Evolutionary conservation across 2,888 invertebrate genomes (phyloP), one percentile per base, ranked within the genome.

Genomic region (Rhagonycha fulva): DNA sequence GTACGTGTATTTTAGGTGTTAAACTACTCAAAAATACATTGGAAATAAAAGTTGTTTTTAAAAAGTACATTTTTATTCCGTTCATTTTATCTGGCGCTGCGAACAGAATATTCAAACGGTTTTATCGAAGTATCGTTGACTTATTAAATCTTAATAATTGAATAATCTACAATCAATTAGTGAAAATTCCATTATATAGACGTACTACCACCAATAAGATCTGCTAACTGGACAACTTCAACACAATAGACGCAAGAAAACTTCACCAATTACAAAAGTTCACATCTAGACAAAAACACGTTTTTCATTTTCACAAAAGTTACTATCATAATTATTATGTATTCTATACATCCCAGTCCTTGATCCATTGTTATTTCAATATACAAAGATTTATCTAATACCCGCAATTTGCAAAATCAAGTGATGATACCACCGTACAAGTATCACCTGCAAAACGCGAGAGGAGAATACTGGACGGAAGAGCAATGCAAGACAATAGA

Each of bases 261-360:
- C 10, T 28, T 28, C 28, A 28, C 28, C 10, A 1, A 28, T 28
- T 10, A n/a, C n/a, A n/a, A n/a, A n/a, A n/a, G n/a, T n/a, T n/a
- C n/a, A n/a, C n/a, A n/a, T n/a, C n/a, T n/a, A n/a, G n/a, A n/a
- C n/a, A n/a, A n/a, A n/a, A n/a, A n/a, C n/a, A n/a, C n/a, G n/a
- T n/a, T n/a, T n/a, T n/a, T 67, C 14, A 26, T 67, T 26, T 24
- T 23, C 9, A 26, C 12, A 23, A 24, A 30, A 24, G 24, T 12
- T 3, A 23, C 23, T 23, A 67, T 67, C 10, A 67, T 10, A 67
- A n/a, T n/a, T n/a, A n/a, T n/a, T n/a, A n/a, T 67, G 67, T 67
- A 26, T 26, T 14, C 72, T 76, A 19, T 74, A 74, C 9, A 71
- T 76, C 61, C 76, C 76, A 10, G 74, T 76, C 14, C 71, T 76